Base-by-base conservation (phyloP, 2,113 vertebrate genomes). In the Clarias magur region DNA sequence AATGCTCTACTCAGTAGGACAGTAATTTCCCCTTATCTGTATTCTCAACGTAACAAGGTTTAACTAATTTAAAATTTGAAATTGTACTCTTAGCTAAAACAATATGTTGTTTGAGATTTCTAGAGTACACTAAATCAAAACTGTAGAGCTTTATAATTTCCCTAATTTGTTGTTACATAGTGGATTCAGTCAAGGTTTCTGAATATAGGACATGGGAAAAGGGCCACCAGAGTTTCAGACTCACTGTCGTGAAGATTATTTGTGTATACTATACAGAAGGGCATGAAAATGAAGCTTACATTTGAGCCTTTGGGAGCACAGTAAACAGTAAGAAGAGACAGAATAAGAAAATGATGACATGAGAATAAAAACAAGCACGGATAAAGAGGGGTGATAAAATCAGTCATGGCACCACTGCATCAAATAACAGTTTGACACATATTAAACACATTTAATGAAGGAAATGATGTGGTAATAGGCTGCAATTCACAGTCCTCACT, bases 291-390 rank as follows among this genome's bases (percentile, higher is more conserved):
- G 27, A 80, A 80, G n/a, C 27, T 34, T 59, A 21, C 8, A 12
- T 59, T 17, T 59, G 78, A 80, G 54, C n/a, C 76, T 30, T 79
- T n/a, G 42, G 42, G 42, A 53, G 53, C 42, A 57, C 54, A 57
- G 78, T 59, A 59, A 80, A 80, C 56, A 59, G 78, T 59, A 80
- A 80, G 78, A 59, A 80, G 78, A 80, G 54, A 59, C 78, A 56
- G 54, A 34, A 80, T 6, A 11, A 34, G 9, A 34, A 80, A 80
- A 60, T 60, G 56, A 80, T 56, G 78, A 80, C 54, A 60, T 80
- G 78, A 80, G 59, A 21, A 80, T 59, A 59, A 80, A 80, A 80
- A 59, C n/a, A 80, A 30, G 3, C 76, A 60, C 23, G 78, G 78
- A 80, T 34, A 80, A 80, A 34, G 10, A 34, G 17, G 9, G 15